Conservation (phyloP, 1,140 invertebrate species). For the Leptoteleia sp. region DNA sequence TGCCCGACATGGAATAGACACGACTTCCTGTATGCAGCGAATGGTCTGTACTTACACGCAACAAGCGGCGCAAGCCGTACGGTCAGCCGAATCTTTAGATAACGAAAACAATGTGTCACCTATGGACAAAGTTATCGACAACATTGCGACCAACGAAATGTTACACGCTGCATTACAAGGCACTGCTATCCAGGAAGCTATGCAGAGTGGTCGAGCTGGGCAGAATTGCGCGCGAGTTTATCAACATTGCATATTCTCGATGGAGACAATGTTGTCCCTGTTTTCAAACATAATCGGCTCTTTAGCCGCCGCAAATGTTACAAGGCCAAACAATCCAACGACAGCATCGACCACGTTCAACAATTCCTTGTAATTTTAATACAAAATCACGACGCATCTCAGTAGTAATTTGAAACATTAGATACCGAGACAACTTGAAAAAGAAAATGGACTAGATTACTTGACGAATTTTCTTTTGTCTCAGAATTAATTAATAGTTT, state of each 20-base stretch:
- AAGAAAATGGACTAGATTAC: too few species aligned
- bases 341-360: constrained; percentile 19
- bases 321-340: constrained; percentile 31
- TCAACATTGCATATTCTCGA: constrained; percentile 76
- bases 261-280: constrained; percentile 74
- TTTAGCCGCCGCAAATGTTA: constrained; percentile 30
- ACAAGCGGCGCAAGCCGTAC: constrained; percentile 80
- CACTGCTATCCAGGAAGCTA: constrained; percentile 88
- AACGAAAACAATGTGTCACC: constrained; percentile 84
- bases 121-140: constrained; percentile 85
- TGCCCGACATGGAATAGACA: constrained; percentile 88
- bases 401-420: background rate
- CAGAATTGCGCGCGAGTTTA: constrained; percentile 74
- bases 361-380: background rate
- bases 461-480: too few species aligned
- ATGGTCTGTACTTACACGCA: constrained; percentile 89
- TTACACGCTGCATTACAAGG: constrained; percentile 88
- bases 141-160: constrained; percentile 86
- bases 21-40: constrained; percentile 88
- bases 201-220: constrained; percentile 83
- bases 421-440: too few species aligned
- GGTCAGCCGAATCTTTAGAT: constrained; percentile 72
- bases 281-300: constrained; percentile 70
- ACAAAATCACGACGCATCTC: background rate
- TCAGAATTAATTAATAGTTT: too few species aligned